Evolutionary conservation across 2,797 vertebrate species (phyloP).

Genomic region (Onychomys torridus): DNA sequence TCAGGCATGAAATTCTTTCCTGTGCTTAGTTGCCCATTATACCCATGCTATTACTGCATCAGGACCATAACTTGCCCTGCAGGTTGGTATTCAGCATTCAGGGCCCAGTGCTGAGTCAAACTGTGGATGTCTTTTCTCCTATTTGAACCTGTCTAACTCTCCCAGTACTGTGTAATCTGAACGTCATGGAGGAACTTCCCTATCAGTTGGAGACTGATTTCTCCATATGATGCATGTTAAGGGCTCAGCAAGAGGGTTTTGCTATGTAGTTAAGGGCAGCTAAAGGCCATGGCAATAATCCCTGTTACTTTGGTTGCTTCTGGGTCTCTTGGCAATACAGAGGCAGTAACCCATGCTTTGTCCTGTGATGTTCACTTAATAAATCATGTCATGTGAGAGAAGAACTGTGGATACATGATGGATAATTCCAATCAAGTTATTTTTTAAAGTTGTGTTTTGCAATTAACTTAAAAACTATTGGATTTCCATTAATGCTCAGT

Average conservation of each 20-base stretch:
- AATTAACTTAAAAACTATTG: neutral
- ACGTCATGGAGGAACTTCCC: neutral
- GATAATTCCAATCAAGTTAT: neutral
- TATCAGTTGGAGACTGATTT: neutral
- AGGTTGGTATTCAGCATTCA: too few relatives aligned
- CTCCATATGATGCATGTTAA: neutral
- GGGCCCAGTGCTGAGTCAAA: too few relatives aligned
- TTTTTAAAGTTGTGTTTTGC: neutral
- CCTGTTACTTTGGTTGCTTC: neutral
- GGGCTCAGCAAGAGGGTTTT: neutral
- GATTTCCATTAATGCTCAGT: neutral
- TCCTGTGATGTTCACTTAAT: neutral
- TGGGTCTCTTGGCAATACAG: too few relatives aligned
- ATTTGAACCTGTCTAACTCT: neutral
- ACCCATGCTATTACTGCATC: too few relatives aligned
- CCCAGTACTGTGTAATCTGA: neutral
- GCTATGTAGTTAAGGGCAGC: neutral
- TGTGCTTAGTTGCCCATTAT: neutral
- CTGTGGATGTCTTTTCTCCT: neutral
- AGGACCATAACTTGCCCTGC: neutral
- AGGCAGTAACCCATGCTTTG: too few relatives aligned
- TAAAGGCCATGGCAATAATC: neutral
- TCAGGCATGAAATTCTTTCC: neutral
- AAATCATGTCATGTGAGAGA: neutral
- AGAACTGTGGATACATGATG: neutral